phyloP scores from a whole-genome alignment of 2,888 invertebrate genomes.

The Drosophila nr. medialis region DNA sequence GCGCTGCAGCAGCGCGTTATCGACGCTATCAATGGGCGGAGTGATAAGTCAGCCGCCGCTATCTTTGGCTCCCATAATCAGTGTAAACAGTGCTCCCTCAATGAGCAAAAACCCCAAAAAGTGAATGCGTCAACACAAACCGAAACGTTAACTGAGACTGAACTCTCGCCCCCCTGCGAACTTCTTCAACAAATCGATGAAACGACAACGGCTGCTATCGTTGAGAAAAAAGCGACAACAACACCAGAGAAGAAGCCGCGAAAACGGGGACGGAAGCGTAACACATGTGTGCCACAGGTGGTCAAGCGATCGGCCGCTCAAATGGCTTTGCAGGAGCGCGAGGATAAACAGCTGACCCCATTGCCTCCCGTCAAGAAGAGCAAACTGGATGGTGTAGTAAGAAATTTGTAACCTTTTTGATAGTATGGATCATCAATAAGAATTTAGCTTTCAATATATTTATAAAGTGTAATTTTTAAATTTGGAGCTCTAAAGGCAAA shows the following conservation, averaged over 20 bases:
- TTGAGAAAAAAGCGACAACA: background rate
- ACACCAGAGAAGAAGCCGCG: constrained; percentile 16
- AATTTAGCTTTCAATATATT: background rate
- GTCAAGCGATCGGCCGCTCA: constrained; percentile 77
- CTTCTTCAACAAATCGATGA: background rate
- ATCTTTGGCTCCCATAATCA: constrained; percentile 45
- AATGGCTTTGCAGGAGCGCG: constrained; percentile 66
- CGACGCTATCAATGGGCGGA: constrained; percentile 79
- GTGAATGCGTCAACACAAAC: constrained; percentile 63
- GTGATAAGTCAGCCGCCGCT: constrained; percentile 50
- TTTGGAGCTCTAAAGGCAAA: background rate
- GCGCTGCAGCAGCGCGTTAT: constrained; percentile 79
- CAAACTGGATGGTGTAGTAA: constrained; percentile 23
- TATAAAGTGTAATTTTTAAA: background rate
- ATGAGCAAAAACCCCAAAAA: constrained; percentile 31
- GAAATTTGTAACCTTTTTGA: background rate
- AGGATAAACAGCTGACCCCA: constrained; percentile 70
- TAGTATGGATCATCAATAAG: background rate
- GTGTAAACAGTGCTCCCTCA: constrained; percentile 53
- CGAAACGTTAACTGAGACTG: constrained; percentile 35
- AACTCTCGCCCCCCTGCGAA: constrained; percentile 7
- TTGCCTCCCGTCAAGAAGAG: constrained; percentile 44
- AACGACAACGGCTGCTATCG: background rate
- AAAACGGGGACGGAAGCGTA: constrained; percentile 76
- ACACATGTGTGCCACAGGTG: constrained; percentile 76